Base-by-base conservation (phyloP, 2,797 vertebrate species). In the Diceros bicornis region DNA sequence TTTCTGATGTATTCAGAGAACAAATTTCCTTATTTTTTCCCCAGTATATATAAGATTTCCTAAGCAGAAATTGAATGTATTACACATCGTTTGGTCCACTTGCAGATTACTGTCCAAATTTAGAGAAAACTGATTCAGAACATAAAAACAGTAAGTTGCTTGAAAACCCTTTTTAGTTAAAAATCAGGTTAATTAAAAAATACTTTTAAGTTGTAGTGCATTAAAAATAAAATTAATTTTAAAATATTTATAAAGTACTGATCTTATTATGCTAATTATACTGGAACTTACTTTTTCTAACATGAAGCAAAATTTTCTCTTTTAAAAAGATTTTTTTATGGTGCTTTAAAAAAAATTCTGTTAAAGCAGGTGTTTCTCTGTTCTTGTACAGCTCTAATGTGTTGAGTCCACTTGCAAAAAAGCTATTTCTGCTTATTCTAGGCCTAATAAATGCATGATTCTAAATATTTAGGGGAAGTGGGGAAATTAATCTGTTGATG, bases 161-260 rank as follows among this genome's bases (percentile, higher is more conserved):
- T 85, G 61, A 93, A 95, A 72, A 10, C 13, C 9, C n/a, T 8
- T 82, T 59, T 93, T 62, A 74, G 12, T 91, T 96, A 52, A 95
- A 92, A 97, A 90, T 7, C 11, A 95, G 29, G 9, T 93, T 91
- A 81, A 88, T 78, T 96, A n/a, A 62, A 96, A 96, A 93, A 78
- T 84, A 81, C 41, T 34, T 72, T 64, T 50, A 79, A 85, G 27
- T 83, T 81, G 69, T 59, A 50, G 29, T 87, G 7, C 17, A 52
- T 62, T 92, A 72, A 84, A 83, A 96, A 64, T 64, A 59, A 44
- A 86, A 47, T 59, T 87, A 91, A 84, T 93, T 91, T 95, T 11
- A 44, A 98, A 89, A 62, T 86, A 93, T 66, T 82, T 93, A 44
- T 89, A 82, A 81, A 78, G 57, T 86, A 62, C 18, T 21, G 37